These are phyloP conservation scores for Larimichthys crocea DNA, from an alignment of 2,113 vertebrate genomes.

Conservation along the genomic window DNA sequence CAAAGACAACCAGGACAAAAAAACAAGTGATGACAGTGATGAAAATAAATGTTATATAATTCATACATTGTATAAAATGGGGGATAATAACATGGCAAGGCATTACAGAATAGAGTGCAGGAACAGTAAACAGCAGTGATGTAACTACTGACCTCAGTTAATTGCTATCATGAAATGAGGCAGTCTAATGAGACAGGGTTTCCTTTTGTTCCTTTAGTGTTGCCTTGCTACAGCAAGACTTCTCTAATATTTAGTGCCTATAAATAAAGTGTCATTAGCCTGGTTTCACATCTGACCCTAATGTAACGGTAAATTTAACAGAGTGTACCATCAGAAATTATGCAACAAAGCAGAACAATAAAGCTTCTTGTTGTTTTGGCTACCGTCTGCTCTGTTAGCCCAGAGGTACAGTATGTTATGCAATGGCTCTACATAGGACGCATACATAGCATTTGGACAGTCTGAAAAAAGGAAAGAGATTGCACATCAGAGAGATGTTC, in stretches of 20 bases:
- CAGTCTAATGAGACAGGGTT: conserved; percentile 6
- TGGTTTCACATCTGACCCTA: background rate
- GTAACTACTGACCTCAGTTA: conserved; percentile 19
- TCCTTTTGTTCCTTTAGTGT: conserved; percentile 12
- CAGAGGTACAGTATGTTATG: conserved; percentile 24
- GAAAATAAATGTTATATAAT: background rate
- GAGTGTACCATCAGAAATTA: conserved; percentile 19
- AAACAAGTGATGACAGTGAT: background rate
- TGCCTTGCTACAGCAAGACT: background rate
- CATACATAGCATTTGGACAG: background rate
- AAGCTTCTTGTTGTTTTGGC: conserved; percentile 43
- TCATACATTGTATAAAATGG: background rate
- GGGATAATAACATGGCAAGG: background rate
- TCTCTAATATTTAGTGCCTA: conserved; percentile 1
- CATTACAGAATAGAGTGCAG: background rate
- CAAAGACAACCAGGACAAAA: background rate
- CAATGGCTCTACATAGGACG: conserved; percentile 8
- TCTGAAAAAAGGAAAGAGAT: conserved; percentile 1
- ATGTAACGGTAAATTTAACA: background rate
- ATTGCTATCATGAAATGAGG: conserved; percentile 6
- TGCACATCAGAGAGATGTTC: background rate
- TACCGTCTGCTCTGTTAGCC: conserved; percentile 18
- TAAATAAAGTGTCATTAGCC: background rate
- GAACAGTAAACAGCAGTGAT: conserved; percentile 26
- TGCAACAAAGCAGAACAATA: conserved; percentile 33